phyloP scores from a whole-genome alignment of 2,113 vertebrate genomes.

The Cyanoliseus patagonus region DNA sequence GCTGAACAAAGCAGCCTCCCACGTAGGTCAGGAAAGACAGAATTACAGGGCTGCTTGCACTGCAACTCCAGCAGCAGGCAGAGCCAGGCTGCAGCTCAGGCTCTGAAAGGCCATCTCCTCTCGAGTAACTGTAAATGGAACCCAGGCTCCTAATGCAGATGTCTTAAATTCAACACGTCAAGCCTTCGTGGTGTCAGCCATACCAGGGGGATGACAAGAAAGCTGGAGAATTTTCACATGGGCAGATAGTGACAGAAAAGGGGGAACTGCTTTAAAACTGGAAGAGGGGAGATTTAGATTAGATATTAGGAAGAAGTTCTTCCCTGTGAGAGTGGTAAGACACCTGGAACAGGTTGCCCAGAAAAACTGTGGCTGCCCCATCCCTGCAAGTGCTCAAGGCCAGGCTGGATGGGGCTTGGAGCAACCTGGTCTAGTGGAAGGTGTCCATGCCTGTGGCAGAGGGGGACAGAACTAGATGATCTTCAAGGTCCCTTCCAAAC shows the following conservation, averaged over 20 bases:
- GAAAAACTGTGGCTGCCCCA: background rate
- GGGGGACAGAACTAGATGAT: background rate
- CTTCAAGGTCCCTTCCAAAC: background rate
- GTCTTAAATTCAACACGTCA: background rate
- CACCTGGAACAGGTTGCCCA: background rate
- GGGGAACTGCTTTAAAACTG: background rate
- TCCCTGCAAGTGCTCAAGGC: background rate
- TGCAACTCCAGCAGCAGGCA: background rate
- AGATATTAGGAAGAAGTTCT: background rate
- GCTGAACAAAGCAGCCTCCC: background rate
- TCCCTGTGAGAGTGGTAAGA: background rate
- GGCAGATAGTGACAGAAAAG: background rate
- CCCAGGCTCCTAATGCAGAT: background rate
- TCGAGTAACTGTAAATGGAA: background rate
- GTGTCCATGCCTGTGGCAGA: background rate
- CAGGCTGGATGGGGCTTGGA: background rate
- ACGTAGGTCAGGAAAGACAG: background rate
- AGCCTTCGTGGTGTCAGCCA: background rate
- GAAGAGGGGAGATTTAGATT: background rate
- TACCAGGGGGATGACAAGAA: background rate
- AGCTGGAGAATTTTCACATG: background rate
- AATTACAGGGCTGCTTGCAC: accelerated
- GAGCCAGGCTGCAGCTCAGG: background rate
- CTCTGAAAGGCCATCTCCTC: background rate
- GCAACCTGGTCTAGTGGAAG: background rate